Percentiles rank a stretch among this genome's conserved stretches.
Conservation (phyloP, 2,888 invertebrate genomes). For the Rotaria macrura region DNA sequence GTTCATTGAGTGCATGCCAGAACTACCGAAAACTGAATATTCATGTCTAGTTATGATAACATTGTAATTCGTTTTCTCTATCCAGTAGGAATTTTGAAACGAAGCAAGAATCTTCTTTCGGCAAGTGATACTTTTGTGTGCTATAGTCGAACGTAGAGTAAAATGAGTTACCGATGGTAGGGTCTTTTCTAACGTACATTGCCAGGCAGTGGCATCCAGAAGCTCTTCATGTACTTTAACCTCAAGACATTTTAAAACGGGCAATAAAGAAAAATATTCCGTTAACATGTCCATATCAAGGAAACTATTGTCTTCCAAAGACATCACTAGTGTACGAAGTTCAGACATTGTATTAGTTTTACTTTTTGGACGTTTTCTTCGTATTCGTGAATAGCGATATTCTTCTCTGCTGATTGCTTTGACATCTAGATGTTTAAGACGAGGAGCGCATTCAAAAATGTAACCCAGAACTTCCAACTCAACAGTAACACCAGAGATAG, state of each 20-base stretch:
- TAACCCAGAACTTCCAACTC: not conserved
- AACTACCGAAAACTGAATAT: not conserved
- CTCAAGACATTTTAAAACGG: not conserved
- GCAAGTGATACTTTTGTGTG: not conserved
- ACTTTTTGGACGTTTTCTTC: too few species aligned
- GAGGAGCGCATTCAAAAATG: not conserved
- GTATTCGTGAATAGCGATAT: too few species aligned
- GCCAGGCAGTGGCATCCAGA: not conserved
- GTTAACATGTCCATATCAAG: not conserved
- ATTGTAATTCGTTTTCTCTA: not conserved
- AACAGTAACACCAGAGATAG: not conserved
- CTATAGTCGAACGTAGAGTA: not conserved
- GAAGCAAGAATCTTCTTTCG: not conserved
- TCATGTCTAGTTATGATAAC: not conserved
- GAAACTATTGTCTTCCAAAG: not conserved
- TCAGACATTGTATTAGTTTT: not conserved
- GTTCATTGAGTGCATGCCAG: not conserved
- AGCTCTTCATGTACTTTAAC: not conserved
- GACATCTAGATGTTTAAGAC: not conserved
- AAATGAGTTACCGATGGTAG: not conserved
- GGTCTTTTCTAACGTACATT: not conserved
- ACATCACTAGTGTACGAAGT: not conserved
- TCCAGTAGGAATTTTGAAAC: not conserved
- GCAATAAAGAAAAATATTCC: not conserved
- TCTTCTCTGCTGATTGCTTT: not conserved